These are phyloP conservation scores for Agriopis aurantiaria DNA, from an alignment of 2,888 invertebrate species.

Conservation along the genomic window DNA sequence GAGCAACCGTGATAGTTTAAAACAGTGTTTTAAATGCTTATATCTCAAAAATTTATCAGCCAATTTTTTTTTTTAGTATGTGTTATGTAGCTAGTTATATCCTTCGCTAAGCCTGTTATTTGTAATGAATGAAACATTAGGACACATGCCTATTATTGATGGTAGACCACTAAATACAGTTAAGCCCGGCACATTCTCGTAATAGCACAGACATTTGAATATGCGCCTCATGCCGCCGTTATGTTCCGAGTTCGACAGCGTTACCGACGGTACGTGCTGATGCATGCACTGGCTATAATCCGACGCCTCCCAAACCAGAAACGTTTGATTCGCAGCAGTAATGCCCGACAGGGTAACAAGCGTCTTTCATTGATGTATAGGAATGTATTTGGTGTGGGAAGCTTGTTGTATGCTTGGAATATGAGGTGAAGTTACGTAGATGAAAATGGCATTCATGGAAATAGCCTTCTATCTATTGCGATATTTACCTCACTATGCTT, in stretches of 20 bases:
- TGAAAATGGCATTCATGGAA: too few species aligned
- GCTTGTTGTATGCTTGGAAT: neutral
- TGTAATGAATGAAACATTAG: too few species aligned
- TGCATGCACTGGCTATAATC: constrained; percentile 63
- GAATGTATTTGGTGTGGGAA: neutral
- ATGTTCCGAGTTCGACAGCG: constrained; percentile 67
- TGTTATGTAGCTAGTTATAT: too few species aligned
- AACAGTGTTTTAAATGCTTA: too few species aligned
- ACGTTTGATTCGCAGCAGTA: constrained; percentile 34
- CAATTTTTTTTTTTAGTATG: too few species aligned
- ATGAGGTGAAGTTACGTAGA: neutral
- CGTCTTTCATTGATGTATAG: constrained; percentile 15
- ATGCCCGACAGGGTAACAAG: constrained; percentile 24
- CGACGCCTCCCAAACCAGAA: constrained; percentile 30
- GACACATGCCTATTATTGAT: too few species aligned
- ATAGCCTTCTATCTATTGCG: too few species aligned
- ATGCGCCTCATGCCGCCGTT: constrained; percentile 59
- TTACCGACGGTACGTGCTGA: constrained; percentile 72
- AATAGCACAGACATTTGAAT: constrained; percentile 48
- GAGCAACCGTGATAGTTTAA: too few species aligned
- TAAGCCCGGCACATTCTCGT: constrained; percentile 17
- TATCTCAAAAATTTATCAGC: too few species aligned
- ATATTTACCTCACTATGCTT: too few species aligned
- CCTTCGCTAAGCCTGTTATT: too few species aligned
- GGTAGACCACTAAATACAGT: neutral